A percentile compares a stretch with the other conserved stretches of the same genome.
phyloP scores from a whole-genome alignment of 2,797 vertebrate species.

The Mus minutoides region DNA sequence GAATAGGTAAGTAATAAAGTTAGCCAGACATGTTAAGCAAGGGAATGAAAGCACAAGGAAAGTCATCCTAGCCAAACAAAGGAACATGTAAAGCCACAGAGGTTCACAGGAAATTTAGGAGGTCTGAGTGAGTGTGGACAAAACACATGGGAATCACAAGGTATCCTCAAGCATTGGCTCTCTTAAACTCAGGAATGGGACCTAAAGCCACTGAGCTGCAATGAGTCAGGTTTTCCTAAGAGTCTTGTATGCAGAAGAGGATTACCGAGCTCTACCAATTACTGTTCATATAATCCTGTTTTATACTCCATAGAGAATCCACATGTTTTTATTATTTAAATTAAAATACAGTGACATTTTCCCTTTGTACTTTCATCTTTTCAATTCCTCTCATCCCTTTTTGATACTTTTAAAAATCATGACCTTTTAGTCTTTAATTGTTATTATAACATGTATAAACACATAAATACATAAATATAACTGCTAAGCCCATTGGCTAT shows the following conservation, averaged over 20 bases:
- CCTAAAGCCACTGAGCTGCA: not conserved
- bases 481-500: not conserved
- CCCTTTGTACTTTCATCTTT: not conserved
- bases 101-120: not conserved
- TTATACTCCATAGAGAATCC: not conserved
- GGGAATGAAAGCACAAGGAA: not conserved
- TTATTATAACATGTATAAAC: not conserved
- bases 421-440: not conserved
- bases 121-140: not conserved
- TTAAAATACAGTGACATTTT: not conserved
- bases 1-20: not conserved
- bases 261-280: not conserved
- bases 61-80: not conserved
- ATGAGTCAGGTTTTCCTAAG: not conserved
- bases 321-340: not conserved
- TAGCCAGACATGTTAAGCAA: not conserved
- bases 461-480: not conserved
- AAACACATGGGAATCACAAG: accelerated
- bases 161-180: not conserved
- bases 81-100: not conserved
- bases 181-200: not conserved
- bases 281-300: not conserved
- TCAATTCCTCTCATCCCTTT: not conserved
- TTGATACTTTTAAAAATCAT: not conserved
- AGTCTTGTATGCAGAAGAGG: not conserved